phyloP scores from a whole-genome alignment of 2,888 invertebrate genomes.

The Diachrysia chrysitis region DNA sequence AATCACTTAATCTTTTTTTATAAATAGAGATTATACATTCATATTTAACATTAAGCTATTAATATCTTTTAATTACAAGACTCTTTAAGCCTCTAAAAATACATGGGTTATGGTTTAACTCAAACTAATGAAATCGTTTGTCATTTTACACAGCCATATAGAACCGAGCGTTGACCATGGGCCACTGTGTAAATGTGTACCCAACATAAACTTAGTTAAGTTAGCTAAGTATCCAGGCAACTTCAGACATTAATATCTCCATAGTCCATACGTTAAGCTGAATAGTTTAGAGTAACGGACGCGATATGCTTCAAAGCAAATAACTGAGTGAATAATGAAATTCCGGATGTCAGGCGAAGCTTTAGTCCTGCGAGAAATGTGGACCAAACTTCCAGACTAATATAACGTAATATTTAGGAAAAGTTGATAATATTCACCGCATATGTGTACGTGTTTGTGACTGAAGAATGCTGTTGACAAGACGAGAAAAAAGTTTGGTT shows the following conservation, averaged over 20 bases:
- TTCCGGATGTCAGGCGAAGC: slow-evolving; percentile 41
- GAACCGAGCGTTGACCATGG: neutral
- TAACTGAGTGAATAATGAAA: slow-evolving; percentile 50
- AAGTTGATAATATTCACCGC: slow-evolving; percentile 12
- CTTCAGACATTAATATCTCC: slow-evolving; percentile 10
- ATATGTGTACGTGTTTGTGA: neutral
- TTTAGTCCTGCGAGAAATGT: slow-evolving; percentile 28
- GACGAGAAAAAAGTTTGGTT: neutral
- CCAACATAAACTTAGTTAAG: neutral
- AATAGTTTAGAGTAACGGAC: slow-evolving; percentile 38
- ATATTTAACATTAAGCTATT: no score
- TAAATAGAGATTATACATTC: no score
- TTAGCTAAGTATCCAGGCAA: neutral
- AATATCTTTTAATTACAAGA: neutral
- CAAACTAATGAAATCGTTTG: neutral
- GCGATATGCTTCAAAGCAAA: slow-evolving; percentile 38
- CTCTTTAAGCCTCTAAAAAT: neutral
- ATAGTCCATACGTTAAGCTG: slow-evolving; percentile 23
- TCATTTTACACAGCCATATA: neutral
- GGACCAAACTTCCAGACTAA: slow-evolving; percentile 18
- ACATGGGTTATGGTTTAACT: neutral
- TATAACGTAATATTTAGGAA: slow-evolving; percentile 21
- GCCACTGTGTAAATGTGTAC: slow-evolving; percentile 9
- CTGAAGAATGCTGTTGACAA: neutral
- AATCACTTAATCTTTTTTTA: no score